Base-by-base conservation (phyloP, 2,888 invertebrate genomes). In the Chaitophorus viminalis region DNA sequence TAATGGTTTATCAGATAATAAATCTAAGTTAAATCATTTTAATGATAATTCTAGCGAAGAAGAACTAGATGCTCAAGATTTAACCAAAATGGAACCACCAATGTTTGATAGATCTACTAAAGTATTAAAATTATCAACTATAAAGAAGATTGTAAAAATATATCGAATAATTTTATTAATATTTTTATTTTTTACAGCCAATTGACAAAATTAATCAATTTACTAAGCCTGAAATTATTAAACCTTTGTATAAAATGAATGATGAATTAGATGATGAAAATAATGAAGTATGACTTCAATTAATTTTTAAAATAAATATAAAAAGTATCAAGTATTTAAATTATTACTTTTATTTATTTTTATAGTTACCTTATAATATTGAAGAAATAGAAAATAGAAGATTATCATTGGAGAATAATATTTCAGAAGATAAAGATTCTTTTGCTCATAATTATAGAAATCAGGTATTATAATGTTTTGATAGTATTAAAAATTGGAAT, bases 31-130 rank as follows among this genome's bases (percentile, higher is more conserved):
- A 17, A 29, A 87, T 39, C 72, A 54, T 60, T 74, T 52, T 9
- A 79, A 87, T 0, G 74, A 72, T 86, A 25, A 79, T 79, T 79
- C 78, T 29, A 87, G 86, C 74, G 86, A 87, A 46, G 86, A 87
- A 79, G 79, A 79, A 39, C 25, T 79, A 29, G 60, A 74, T 72
- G 6, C 39, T 72, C 70, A 85, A 29, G 52, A 70, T n/a, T 29
- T 72, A 39, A 21, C 33, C 4, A 33, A 36, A 29, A 74, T 65
- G 31, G 65, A 72, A 39, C 60, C 52, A 52, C 89, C 89, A 9
- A n/a, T 36, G 18, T 87, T 89, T 81, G 89, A 89, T 60, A 81
- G 89, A 76, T 89, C 89, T 33, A 89, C 87, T 25, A 89, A 89
- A 68, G 89, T 89, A 89, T 65, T 88, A 79, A 18, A 82, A 46